These are phyloP conservation scores for Epicauta chinensis DNA, from an alignment of 1,140 invertebrate genomes.

Conservation along the genomic window DNA sequence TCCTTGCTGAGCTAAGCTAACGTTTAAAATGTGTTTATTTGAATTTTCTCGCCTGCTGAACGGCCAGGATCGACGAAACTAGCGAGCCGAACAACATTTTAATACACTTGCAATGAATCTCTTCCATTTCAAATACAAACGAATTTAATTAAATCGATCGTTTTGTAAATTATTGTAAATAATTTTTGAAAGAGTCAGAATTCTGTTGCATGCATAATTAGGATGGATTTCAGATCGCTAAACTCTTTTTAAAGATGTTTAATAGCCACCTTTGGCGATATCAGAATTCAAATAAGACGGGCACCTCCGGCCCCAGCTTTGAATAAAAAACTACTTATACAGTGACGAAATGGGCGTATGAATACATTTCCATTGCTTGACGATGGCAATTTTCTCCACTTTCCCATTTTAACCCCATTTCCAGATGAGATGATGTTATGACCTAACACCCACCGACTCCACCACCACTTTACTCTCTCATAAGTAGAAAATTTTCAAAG, in stretches of 20 bases:
- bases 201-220: no score
- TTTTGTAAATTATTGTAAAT: no score
- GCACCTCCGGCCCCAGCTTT: constrained; percentile 6
- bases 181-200: no score
- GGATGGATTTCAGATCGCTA: no score
- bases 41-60: constrained; percentile 26
- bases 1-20: constrained; percentile 25
- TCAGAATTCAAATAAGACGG: constrained; percentile 12
- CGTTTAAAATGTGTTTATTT: constrained; percentile 35
- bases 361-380: constrained; percentile 14
- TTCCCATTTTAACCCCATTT: constrained; percentile 6
- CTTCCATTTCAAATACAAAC: no score
- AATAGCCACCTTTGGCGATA: constrained; percentile 9
- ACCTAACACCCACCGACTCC: constrained; percentile 5
- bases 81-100: neutral
- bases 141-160: no score
- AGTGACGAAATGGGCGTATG: constrained; percentile 10
- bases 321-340: constrained; percentile 20
- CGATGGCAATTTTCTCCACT: constrained; percentile 15
- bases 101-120: no score
- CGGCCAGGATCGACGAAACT: constrained; percentile 1
- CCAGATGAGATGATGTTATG: constrained; percentile 14
- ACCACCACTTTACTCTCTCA: constrained; percentile 5
- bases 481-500: neutral
- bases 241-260: neutral